These are phyloP conservation scores for Pachyuromys duprasi DNA, from an alignment of 2,797 vertebrate genomes.

Conservation along the genomic window DNA sequence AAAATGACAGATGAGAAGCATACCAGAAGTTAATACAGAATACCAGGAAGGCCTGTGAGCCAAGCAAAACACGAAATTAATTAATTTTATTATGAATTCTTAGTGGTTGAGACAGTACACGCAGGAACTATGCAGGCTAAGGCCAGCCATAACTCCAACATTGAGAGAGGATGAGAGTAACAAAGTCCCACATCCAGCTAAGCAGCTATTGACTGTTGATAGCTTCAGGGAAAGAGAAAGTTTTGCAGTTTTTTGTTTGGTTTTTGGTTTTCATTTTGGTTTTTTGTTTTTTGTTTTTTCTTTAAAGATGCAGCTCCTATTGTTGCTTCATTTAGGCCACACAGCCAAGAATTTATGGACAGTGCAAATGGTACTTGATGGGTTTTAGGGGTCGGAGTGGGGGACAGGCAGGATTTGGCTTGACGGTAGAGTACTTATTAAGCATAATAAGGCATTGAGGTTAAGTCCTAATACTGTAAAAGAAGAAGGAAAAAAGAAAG, in stretches of 20 bases:
- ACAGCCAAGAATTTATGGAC: neutral
- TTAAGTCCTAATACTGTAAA: neutral
- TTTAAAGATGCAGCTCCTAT: neutral
- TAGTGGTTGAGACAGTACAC: neutral
- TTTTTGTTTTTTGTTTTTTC: neutral
- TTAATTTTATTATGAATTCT: neutral
- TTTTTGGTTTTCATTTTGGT: neutral
- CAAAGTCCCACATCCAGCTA: neutral
- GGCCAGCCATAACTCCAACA: neutral
- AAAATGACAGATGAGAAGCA: neutral
- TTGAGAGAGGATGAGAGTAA: too few relatives aligned
- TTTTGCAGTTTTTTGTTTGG: neutral
- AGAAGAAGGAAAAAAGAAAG: neutral
- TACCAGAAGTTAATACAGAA: neutral
- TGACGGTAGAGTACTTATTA: neutral
- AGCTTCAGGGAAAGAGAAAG: neutral
- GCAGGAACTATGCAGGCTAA: neutral
- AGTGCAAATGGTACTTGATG: neutral
- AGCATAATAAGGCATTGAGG: neutral
- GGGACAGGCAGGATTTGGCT: too few relatives aligned
- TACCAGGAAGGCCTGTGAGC: neutral
- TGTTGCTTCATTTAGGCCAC: neutral
- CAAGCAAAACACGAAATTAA: neutral
- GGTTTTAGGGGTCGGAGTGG: neutral
- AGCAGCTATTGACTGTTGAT: neutral